phyloP scores from a whole-genome alignment of 2,113 vertebrate genomes.

The Misgurnus mizolepis region DNA sequence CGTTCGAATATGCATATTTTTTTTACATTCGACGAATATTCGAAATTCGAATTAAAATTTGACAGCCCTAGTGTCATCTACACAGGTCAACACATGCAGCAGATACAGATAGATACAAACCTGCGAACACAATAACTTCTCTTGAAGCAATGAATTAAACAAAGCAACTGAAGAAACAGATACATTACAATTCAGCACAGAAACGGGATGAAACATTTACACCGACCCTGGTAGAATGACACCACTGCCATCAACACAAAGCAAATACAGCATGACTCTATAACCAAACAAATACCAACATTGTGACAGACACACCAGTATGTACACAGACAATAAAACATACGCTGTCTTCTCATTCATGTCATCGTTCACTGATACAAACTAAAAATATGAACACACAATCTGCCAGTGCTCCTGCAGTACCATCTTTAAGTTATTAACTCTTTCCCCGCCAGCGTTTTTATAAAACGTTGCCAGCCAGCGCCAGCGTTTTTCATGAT shows the following conservation, averaged over 20 bases:
- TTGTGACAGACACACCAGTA: neutral
- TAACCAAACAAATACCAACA: neutral
- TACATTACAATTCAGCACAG: neutral
- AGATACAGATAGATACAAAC: neutral
- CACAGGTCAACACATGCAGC: too few relatives aligned
- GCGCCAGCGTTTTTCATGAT: too few relatives aligned
- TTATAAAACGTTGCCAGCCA: too few relatives aligned
- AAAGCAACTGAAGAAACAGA: neutral
- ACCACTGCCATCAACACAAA: neutral
- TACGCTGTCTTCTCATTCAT: neutral
- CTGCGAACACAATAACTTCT: neutral
- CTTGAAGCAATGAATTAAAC: neutral
- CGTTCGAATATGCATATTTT: too few relatives aligned
- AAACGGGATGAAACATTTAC: neutral
- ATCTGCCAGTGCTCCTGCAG: neutral
- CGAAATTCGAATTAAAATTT: too few relatives aligned
- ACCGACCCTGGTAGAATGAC: neutral
- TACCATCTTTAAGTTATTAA: too few relatives aligned
- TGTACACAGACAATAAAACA: conserved; percentile 4
- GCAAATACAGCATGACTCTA: neutral
- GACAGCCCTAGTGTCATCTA: too few relatives aligned
- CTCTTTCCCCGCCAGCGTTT: too few relatives aligned
- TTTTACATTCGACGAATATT: too few relatives aligned
- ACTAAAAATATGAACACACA: neutral
- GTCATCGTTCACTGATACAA: too few relatives aligned